These are phyloP conservation scores for Ia io DNA, from an alignment of 2,113 vertebrate species.

Conservation along the genomic window DNA sequence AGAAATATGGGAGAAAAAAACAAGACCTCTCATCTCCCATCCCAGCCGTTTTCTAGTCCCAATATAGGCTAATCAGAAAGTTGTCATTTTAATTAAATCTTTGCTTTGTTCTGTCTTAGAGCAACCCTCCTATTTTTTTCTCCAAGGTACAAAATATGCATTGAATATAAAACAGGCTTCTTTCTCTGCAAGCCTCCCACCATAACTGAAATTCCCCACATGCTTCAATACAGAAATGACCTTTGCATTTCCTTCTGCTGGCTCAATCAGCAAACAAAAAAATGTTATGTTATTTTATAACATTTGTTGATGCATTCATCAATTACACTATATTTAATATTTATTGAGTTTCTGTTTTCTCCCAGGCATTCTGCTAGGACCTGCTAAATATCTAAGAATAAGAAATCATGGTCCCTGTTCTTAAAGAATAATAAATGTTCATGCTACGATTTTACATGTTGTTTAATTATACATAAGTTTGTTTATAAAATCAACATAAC, in stretches of 20 bases:
- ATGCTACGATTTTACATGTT: neutral
- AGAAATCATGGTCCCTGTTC: neutral
- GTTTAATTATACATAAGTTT: neutral
- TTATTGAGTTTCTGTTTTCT: neutral
- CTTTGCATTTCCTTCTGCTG: neutral
- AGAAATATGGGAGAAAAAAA: neutral
- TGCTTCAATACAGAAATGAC: constrained; percentile 5
- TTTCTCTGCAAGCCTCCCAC: neutral
- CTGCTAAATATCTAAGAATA: neutral
- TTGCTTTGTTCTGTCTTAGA: neutral
- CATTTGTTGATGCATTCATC: neutral
- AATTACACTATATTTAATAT: neutral
- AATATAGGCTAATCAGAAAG: neutral
- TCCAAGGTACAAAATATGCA: neutral
- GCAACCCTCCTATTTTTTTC: neutral
- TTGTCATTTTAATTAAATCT: constrained; percentile 25
- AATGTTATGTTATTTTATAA: neutral
- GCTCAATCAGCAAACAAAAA: constrained; percentile 38
- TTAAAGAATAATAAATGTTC: neutral
- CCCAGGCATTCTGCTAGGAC: neutral
- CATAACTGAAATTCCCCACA: constrained; percentile 46
- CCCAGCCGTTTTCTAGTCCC: neutral
- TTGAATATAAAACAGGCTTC: constrained; percentile 27
- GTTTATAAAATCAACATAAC: neutral
- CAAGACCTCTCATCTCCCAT: neutral